phyloP scores from a whole-genome alignment of 2,888 invertebrate genomes.

The Drosophila falleni region DNA sequence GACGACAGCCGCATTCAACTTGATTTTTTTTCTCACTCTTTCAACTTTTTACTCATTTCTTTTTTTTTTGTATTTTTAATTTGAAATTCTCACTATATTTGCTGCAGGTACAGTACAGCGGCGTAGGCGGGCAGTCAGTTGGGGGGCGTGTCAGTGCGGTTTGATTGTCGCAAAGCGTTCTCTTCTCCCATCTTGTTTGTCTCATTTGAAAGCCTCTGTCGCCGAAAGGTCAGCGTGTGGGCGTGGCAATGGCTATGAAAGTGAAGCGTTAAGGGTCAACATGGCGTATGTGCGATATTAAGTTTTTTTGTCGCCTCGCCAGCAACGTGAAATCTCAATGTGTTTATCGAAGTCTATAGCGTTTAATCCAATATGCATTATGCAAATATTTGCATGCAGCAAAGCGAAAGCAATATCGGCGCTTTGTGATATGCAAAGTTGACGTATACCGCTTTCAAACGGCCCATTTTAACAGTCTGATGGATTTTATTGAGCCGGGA shows the following conservation, averaged over 20 bases:
- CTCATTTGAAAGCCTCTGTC: slow-evolving; percentile 16
- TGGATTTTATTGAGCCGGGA: neutral
- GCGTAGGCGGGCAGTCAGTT: slow-evolving; percentile 4
- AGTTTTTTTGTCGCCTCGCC: slow-evolving; percentile 10
- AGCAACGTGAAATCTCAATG: neutral
- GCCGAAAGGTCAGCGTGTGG: slow-evolving; percentile 44
- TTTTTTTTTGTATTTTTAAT: slow-evolving; percentile 32
- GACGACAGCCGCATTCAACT: slow-evolving; percentile 71
- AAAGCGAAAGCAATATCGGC: slow-evolving; percentile 26
- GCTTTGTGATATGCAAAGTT: slow-evolving; percentile 15
- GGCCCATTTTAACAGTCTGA: neutral
- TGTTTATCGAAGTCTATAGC: neutral
- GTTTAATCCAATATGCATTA: slow-evolving; percentile 34
- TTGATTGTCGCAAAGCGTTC: slow-evolving; percentile 42
- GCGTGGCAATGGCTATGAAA: slow-evolving; percentile 37
- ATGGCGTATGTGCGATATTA: slow-evolving; percentile 47
- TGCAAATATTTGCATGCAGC: slow-evolving; percentile 45
- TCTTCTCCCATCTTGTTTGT: slow-evolving; percentile 29
- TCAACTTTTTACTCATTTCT: slow-evolving; percentile 8
- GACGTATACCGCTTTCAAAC: neutral
- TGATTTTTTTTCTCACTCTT: slow-evolving; percentile 32
- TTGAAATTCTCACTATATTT: slow-evolving; percentile 33
- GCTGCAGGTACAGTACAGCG: slow-evolving; percentile 32
- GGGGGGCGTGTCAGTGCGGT: slow-evolving; percentile 40
- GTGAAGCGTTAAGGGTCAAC: slow-evolving; percentile 51